Base-by-base conservation (phyloP, 2,888 invertebrate species). In the Acanthosepion lycidas region DNA sequence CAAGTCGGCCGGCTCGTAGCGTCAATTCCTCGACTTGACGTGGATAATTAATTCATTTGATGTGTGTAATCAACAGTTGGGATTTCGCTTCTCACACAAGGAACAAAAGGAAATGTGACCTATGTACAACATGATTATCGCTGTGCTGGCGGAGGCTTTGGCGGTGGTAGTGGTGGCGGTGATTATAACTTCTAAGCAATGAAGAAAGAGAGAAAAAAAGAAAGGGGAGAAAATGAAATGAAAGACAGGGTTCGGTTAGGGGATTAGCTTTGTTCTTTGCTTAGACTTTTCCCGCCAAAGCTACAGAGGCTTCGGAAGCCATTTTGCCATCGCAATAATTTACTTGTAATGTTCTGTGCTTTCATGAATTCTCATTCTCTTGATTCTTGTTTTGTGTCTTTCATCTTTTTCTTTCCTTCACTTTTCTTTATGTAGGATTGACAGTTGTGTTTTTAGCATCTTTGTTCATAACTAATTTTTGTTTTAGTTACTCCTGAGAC, bases 21-120 rank as follows among this genome's bases (percentile, higher is more conserved):
- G 78, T 78, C 78, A n/a, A 78, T 78, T n/a, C 78, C n/a, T 78
- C 78, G 18, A 78, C 78, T 78, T 33, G 78, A 78, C 78, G n/a
- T 78, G 78, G 78, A 78, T 78, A 78, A 78, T 78, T 78, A 78
- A 78, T 78, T 78, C 78, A 78, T 78, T 78, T 78, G 78, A 78
- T 78, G 78, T 78, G 78, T 78, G 78, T 78, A 78, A 78, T 78
- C 78, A 78, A 78, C 78, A 78, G 33, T 78, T 78, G 78, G 78
- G 78, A 78, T 78, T 78, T 78, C 78, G n/a, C 78, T 78, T 78
- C 78, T 78, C 78, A 78, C 78, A 78, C 78, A 78, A 78, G 15
- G n/a, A 78, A 78, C 78, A 78, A 78, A 78, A 78, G 78, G 78
- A 78, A 78, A 78, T 78, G n/a, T 78, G 78, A 78, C 78, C 78